Evolutionary conservation across 2,888 invertebrate genomes (phyloP).

Genomic region (Diachrysia chrysitis): DNA sequence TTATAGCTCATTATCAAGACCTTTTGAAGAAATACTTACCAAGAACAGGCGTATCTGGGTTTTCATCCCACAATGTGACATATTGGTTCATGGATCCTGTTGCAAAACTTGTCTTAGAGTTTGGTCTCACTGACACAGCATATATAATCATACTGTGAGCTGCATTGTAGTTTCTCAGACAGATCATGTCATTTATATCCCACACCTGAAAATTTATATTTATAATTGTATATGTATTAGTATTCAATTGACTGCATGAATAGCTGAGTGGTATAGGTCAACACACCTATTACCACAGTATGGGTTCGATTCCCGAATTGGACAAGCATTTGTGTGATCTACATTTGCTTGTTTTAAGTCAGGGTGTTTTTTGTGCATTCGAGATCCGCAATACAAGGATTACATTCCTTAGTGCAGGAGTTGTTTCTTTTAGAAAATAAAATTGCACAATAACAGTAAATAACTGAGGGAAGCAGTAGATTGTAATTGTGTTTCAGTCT

Average conservation of each 20-base stretch:
- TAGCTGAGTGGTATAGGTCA: too few relatives aligned
- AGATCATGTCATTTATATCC: conserved; percentile 84
- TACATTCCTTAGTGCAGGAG: too few relatives aligned
- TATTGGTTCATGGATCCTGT: conserved; percentile 88
- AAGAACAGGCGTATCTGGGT: conserved; percentile 72
- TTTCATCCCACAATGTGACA: conserved; percentile 88
- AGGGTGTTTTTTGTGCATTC: too few relatives aligned
- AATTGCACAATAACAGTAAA: too few relatives aligned
- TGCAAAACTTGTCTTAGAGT: conserved; percentile 82
- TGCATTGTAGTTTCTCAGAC: conserved; percentile 81
- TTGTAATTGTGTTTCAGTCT: too few relatives aligned
- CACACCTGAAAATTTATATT: conserved; percentile 82
- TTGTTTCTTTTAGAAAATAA: too few relatives aligned
- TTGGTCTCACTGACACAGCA: conserved; percentile 84
- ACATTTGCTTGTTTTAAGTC: too few relatives aligned
- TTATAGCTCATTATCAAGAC: not conserved
- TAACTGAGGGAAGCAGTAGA: too few relatives aligned
- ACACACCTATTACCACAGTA: too few relatives aligned
- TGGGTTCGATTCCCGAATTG: too few relatives aligned
- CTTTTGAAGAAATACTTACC: conserved; percentile 68
- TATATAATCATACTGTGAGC: conserved; percentile 85
- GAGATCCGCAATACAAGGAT: too few relatives aligned
- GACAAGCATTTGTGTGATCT: too few relatives aligned
- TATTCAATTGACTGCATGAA: not conserved
- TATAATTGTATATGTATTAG: not conserved